Conservation (phyloP, 2,113 vertebrate genomes). For the Hippocampus guttulatus region DNA sequence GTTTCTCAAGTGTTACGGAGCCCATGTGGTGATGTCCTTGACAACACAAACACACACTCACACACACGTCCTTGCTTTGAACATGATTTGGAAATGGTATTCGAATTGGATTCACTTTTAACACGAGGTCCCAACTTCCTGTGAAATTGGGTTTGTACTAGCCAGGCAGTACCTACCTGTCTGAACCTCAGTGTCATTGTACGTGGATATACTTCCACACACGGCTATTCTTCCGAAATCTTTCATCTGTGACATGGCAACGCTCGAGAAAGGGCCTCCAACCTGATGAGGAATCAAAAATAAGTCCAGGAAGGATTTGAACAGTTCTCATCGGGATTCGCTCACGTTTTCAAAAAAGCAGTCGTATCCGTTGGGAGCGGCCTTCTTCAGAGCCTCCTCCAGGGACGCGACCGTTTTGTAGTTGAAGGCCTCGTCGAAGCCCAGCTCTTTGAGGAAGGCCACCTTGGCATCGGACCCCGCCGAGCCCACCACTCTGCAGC, state of each 20-base stretch:
- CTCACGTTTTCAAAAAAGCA: constrained; percentile 87
- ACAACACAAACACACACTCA: no score
- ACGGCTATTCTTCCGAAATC: constrained; percentile 81
- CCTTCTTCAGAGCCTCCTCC: constrained; percentile 76
- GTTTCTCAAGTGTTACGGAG: no score
- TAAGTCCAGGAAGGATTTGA: neutral
- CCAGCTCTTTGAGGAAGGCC: constrained; percentile 78
- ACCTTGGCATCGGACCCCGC: constrained; percentile 81
- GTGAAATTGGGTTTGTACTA: neutral
- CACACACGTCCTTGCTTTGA: no score
- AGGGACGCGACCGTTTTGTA: constrained; percentile 81
- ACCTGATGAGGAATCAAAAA: constrained; percentile 66
- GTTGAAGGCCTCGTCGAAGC: constrained; percentile 85
- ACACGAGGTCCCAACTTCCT: neutral
- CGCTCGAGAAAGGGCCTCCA: constrained; percentile 77
- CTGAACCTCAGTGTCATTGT: constrained; percentile 73
- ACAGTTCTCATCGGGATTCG: no score
- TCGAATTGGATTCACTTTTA: no score
- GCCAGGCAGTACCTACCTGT: constrained; percentile 66
- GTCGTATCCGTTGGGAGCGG: constrained; percentile 81
- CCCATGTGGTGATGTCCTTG: no score
- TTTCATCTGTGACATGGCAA: constrained; percentile 81
- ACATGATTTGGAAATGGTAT: no score
- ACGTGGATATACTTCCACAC: constrained; percentile 82
- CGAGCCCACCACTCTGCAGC: constrained; percentile 83